phyloP scores from a whole-genome alignment of 2,888 invertebrate genomes.

The Agrypnus murinus region DNA sequence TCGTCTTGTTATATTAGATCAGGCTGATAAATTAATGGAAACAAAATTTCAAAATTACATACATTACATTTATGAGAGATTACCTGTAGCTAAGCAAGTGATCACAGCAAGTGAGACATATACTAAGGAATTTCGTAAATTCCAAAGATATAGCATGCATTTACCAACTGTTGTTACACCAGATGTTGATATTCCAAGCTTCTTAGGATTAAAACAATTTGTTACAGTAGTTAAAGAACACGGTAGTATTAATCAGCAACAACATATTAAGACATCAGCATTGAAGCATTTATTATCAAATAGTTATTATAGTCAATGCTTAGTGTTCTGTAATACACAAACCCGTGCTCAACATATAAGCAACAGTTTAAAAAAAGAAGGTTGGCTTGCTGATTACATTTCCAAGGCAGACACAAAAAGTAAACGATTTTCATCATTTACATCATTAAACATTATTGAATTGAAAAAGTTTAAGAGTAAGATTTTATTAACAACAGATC shows the following conservation, averaged over 20 bases:
- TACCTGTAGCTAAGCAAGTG: constrained; percentile 89
- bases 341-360: constrained; percentile 87
- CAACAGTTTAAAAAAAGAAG: constrained; percentile 79
- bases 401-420: constrained; percentile 87
- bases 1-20: constrained; percentile 91
- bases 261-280: constrained; percentile 79
- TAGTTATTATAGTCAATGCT: constrained; percentile 89
- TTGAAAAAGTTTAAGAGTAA: constrained; percentile 88
- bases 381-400: constrained; percentile 87
- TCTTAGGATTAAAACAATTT: constrained; percentile 91
- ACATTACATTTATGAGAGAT: constrained; percentile 82
- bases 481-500: constrained; percentile 92
- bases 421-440: constrained; percentile 82
- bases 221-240: constrained; percentile 77
- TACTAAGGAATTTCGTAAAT: constrained; percentile 81
- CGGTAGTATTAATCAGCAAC: constrained; percentile 79
- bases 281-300: constrained; percentile 80
- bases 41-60: constrained; percentile 85
- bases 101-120: constrained; percentile 97
- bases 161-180: constrained; percentile 86
- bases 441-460: too few relatives aligned
- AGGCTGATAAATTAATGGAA: constrained; percentile 95
- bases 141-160: constrained; percentile 84
- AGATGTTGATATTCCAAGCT: constrained; percentile 78
- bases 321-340: constrained; percentile 94